A percentile compares a stretch with the other conserved stretches of the same genome.
phyloP scores from a whole-genome alignment of 2,888 invertebrate genomes.

The Lithophane socia region DNA sequence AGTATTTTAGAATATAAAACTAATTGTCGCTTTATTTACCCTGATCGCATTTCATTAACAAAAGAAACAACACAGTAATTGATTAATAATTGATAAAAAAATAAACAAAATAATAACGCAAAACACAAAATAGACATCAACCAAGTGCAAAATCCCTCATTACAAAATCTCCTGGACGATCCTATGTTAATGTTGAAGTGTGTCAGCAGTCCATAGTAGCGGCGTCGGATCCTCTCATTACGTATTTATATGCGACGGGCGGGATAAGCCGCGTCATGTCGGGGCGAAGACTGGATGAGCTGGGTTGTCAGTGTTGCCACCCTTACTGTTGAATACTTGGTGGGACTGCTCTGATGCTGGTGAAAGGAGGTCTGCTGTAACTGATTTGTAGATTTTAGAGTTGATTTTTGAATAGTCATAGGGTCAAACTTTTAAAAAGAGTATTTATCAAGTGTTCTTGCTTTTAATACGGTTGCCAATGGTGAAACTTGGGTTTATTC shows the following conservation, averaged over 20 bases:
- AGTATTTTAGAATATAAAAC: neutral
- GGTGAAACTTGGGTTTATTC: neutral
- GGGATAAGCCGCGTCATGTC: conserved; percentile 72
- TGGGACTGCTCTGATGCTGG: conserved; percentile 41
- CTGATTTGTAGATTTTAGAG: conserved; percentile 14
- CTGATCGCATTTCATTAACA: neutral
- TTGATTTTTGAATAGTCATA: neutral
- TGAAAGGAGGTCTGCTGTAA: conserved; percentile 35
- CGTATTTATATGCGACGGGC: conserved; percentile 75
- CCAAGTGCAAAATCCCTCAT: conserved; percentile 16
- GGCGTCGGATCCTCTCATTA: conserved; percentile 74
- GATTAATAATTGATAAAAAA: neutral
- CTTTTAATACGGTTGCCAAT: neutral
- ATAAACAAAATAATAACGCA: neutral
- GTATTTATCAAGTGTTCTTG: neutral
- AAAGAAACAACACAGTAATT: neutral
- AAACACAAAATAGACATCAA: conserved; percentile 17
- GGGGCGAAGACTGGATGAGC: conserved; percentile 63
- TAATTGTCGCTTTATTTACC: neutral
- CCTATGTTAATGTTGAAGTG: conserved; percentile 50
- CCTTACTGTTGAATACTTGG: conserved; percentile 56
- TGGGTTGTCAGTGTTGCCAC: conserved; percentile 61
- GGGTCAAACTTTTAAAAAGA: neutral
- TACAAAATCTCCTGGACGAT: conserved; percentile 44
- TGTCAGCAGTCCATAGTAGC: conserved; percentile 63